Percentiles rank a stretch among this genome's conserved stretches.
phyloP scores from a whole-genome alignment of 2,888 invertebrate genomes.

The Protophormia terraenovae region DNA sequence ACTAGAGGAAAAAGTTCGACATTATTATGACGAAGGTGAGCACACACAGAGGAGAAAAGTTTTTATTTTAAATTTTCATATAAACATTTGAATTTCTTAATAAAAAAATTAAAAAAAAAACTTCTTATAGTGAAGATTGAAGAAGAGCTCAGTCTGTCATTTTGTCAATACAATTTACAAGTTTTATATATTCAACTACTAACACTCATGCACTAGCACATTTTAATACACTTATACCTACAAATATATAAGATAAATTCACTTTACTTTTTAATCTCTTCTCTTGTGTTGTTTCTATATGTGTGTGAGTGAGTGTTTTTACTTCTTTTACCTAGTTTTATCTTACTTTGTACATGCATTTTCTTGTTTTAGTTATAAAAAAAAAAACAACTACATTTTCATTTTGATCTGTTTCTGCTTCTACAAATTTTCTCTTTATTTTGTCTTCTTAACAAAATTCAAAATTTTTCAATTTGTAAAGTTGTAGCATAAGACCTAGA shows the following conservation, averaged over 20 bases:
- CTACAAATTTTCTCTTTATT: not conserved
- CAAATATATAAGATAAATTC: constrained; percentile 25
- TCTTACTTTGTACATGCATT: constrained; percentile 40
- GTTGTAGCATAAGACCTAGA: constrained; percentile 32
- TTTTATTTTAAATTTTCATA: constrained; percentile 6
- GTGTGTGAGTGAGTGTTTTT: not conserved
- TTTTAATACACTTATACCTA: not conserved
- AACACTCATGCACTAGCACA: not conserved
- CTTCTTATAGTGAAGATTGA: not conserved
- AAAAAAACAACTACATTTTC: not conserved
- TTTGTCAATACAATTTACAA: constrained; percentile 54
- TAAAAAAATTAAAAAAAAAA: not conserved
- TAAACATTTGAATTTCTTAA: constrained; percentile 15
- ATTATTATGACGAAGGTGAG: constrained; percentile 54
- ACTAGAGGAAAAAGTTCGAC: constrained; percentile 33
- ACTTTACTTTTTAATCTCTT: constrained; percentile 39
- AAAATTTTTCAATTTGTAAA: constrained; percentile 57
- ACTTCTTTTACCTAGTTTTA: constrained; percentile 10
- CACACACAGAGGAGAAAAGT: not conserved
- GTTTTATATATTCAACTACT: constrained; percentile 9
- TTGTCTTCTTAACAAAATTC: constrained; percentile 32
- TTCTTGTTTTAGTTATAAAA: not conserved
- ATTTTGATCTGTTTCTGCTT: constrained; percentile 34
- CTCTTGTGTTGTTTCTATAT: not conserved
- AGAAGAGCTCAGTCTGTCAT: not conserved